Evolutionary conservation across 1,140 invertebrate species (phyloP), one percentile per base, ranked within the genome.

Genomic region (Zophobas morio): DNA sequence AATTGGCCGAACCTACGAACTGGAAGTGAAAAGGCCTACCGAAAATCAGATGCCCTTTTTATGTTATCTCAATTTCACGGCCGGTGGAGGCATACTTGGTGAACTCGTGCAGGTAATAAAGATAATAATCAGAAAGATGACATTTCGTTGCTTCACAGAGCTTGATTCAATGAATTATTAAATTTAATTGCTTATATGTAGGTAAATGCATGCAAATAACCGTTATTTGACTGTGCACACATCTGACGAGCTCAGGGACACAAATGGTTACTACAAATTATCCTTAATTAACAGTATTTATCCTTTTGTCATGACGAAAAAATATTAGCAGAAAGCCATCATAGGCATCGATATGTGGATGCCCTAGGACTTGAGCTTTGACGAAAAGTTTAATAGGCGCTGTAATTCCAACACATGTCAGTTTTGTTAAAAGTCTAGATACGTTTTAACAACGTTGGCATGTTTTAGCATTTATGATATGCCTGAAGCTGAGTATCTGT

Each of bases 41-140:
- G 93, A 94, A 86, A 91, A 93, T 80, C 89, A 92, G 84, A 88
- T 94, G 77, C 93, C 93, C 8, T 94, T 94, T 86, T 86, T 94
- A 49, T 95, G 94, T 85, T 91, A 92, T 83, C 89, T 95, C 76
- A 95, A 94, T 86, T 94, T 95, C 85, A 94, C 93, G 20, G 93
- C 94, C 37, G 91, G 88, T 53, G 93, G 93, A 8, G 90, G 89
- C 0, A 89, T 91, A 80, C 90, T 92, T 76, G 93, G 93, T 36
- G 93, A 95, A 85, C 89, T 95, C 81, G 91, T 95, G 79, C 94
- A 94, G 91, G 94, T 94, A 89, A 85, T 84, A 81, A 47, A 32
- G 36, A 34, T 46, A 70, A 70, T 70, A 33, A 8, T 5, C 1
- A 1, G 32, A 40, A 3, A 6, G 32, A 8, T 2, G 36, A 8